These are phyloP conservation scores for Eolophus roseicapilla DNA, from an alignment of 2,113 vertebrate genomes.

Conservation along the genomic window DNA sequence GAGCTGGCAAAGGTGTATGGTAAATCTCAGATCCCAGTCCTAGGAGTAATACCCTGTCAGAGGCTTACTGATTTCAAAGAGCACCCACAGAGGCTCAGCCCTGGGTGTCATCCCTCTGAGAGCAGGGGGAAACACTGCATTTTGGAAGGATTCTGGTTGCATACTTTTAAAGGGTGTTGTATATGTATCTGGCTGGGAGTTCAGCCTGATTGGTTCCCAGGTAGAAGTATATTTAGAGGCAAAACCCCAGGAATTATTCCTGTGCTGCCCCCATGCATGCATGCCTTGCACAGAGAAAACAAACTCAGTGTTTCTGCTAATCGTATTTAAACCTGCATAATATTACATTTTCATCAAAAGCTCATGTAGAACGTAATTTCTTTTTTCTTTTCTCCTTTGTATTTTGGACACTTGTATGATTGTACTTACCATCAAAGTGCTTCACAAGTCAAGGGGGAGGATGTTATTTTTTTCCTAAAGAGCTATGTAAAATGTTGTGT, in stretches of 20 bases:
- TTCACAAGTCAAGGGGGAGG: background rate
- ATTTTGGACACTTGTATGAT: background rate
- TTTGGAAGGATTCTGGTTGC: background rate
- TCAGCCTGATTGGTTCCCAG: background rate
- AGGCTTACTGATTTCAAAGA: background rate
- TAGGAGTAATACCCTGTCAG: background rate
- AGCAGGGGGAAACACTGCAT: background rate
- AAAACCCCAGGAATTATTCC: background rate
- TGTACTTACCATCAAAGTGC: background rate
- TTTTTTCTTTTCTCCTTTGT: background rate
- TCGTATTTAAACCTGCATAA: background rate
- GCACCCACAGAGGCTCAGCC: background rate
- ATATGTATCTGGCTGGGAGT: background rate
- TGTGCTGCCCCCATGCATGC: fast-evolving
- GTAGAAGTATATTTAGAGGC: background rate
- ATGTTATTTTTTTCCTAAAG: background rate
- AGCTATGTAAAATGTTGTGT: background rate
- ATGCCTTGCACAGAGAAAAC: background rate
- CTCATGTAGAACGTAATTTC: background rate
- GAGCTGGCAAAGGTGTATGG: background rate
- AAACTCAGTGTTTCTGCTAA: background rate
- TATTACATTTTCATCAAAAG: background rate
- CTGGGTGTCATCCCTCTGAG: background rate
- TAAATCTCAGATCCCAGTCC: background rate
- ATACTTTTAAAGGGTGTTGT: background rate